phyloP scores from a whole-genome alignment of 2,888 invertebrate species.

The Cataglyphis rosenhaueri region DNA sequence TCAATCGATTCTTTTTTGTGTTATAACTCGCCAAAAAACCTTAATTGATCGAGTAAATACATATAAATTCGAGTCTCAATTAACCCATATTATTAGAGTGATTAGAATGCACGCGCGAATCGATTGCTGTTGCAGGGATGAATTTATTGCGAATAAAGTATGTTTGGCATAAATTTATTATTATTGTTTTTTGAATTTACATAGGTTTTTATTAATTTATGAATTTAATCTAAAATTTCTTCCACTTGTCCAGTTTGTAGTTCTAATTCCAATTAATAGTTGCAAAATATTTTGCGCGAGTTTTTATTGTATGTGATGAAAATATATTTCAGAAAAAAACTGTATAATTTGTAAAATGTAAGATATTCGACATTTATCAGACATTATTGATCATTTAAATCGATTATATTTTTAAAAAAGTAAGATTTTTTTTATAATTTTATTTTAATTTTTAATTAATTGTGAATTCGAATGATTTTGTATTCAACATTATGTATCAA shows the following conservation, averaged over 20 bases:
- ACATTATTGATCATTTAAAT: not conserved
- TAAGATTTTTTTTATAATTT: not conserved
- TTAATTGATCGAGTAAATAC: not conserved
- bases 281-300: not conserved
- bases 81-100: constrained; percentile 42
- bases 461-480: not conserved
- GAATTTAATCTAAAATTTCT: constrained; percentile 1
- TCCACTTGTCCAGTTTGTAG: not conserved
- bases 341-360: not conserved
- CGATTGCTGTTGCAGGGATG: not conserved
- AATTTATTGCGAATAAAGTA: not conserved
- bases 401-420: not conserved
- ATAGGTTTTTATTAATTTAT: not conserved
- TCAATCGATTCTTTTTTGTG: constrained; percentile 19
- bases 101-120: constrained; percentile 5
- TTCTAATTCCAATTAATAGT: not conserved
- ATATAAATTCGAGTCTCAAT: constrained; percentile 18
- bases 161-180: not conserved
- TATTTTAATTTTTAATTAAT: not conserved
- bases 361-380: not conserved
- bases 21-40: not conserved
- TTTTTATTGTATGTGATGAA: not conserved
- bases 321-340: not conserved
- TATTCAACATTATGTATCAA: not conserved
- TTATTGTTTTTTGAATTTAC: not conserved